Percentiles rank a stretch among this genome's conserved stretches.
phyloP scores from a whole-genome alignment of 2,888 invertebrate genomes.

The Megalurothrips usitatus region DNA sequence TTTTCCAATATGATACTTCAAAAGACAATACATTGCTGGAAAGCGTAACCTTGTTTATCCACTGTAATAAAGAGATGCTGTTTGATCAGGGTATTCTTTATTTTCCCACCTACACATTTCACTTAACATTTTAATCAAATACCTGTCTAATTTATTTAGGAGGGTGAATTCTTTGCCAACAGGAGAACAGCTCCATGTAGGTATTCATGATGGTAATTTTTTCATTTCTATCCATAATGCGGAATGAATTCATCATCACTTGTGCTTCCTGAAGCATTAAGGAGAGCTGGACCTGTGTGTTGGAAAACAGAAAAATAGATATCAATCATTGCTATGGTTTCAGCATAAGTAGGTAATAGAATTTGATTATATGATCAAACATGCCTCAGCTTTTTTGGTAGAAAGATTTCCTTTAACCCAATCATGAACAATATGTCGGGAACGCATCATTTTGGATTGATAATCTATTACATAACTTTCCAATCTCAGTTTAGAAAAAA shows the following conservation, averaged over 20 bases:
- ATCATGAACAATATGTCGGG: neutral
- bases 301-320: too few species aligned
- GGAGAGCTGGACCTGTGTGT: too few species aligned
- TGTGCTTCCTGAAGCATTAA: too few species aligned
- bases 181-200: too few species aligned
- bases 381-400: neutral
- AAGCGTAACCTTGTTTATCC: constrained; percentile 16
- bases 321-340: neutral
- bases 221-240: too few species aligned
- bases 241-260: too few species aligned
- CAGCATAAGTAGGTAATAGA: neutral
- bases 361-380: neutral
- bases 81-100: neutral
- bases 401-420: neutral
- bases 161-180: too few species aligned
- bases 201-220: too few species aligned
- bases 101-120: too few species aligned
- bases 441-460: neutral
- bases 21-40: constrained; percentile 16
- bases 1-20: neutral
- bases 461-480: neutral
- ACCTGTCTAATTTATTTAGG: too few species aligned
- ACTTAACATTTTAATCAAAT: too few species aligned
- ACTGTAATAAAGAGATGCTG: neutral
- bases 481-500: neutral